These are phyloP conservation scores for Branchellion lobata DNA, from an alignment of 2,888 invertebrate genomes.

Conservation along the genomic window DNA sequence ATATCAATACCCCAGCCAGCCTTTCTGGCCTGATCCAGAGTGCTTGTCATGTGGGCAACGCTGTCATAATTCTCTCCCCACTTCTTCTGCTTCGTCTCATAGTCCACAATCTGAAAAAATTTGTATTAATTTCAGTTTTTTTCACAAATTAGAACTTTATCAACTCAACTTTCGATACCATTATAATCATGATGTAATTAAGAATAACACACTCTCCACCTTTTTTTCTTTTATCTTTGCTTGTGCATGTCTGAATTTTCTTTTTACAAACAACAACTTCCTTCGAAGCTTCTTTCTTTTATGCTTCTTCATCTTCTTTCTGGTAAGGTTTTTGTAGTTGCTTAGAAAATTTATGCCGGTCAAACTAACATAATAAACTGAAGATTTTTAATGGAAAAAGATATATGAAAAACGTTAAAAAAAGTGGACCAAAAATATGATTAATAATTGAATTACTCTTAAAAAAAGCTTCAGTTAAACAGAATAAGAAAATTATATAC, in stretches of 20 bases:
- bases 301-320: constrained; percentile 6
- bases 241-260: constrained; percentile 12
- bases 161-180: too few species aligned
- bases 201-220: background rate
- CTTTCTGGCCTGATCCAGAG: background rate
- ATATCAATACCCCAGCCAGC: constrained; percentile 11
- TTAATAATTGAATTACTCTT: too few species aligned
- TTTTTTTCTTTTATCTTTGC: constrained; percentile 5
- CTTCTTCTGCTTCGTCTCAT: background rate
- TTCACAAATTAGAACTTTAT: too few species aligned
- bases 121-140: too few species aligned
- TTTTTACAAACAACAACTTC: constrained; percentile 5
- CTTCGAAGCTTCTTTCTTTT: background rate
- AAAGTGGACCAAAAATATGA: too few species aligned
- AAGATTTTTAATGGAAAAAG: too few species aligned
- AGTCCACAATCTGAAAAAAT: background rate
- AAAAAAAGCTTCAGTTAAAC: too few species aligned
- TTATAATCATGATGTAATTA: too few species aligned
- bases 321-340: background rate
- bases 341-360: too few species aligned
- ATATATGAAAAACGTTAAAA: too few species aligned
- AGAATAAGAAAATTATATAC: too few species aligned
- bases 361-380: too few species aligned
- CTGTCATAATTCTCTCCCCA: background rate
- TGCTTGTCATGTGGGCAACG: background rate